Evolutionary conservation across 2,113 vertebrate genomes (phyloP).

Genomic region (Leucosticte australis): DNA sequence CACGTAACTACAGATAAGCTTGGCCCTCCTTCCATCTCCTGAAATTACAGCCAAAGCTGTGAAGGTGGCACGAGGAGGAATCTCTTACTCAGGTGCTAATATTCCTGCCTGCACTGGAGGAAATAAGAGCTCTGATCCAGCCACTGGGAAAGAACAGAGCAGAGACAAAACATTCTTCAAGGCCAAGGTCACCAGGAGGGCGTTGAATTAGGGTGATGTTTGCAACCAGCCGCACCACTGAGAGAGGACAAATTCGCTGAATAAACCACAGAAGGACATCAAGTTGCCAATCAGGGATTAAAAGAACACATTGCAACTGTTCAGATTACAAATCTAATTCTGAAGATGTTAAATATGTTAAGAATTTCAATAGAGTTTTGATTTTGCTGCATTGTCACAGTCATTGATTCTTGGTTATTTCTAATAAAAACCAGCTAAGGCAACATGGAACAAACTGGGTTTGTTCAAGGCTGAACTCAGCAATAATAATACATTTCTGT

Average conservation of each 20-base stretch:
- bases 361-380: not conserved
- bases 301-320: not conserved
- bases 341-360: not conserved
- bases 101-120: not conserved
- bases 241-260: not conserved
- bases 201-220: not conserved
- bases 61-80: accelerated
- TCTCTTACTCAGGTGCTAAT: not conserved
- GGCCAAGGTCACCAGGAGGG: not conserved
- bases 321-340: not conserved
- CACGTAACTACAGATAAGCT: not conserved
- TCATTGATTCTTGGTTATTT: not conserved
- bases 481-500: not conserved
- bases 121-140: not conserved
- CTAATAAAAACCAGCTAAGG: not conserved
- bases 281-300: not conserved
- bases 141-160: not conserved
- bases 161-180: not conserved
- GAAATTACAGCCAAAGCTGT: not conserved
- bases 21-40: not conserved
- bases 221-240: not conserved
- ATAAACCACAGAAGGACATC: not conserved
- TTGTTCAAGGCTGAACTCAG: constrained; percentile 17
- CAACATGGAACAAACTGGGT: not conserved
- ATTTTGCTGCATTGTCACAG: not conserved